Percentiles rank a stretch among this genome's conserved stretches.
These are phyloP conservation scores for Trissolcus basalis DNA, from an alignment of 1,140 invertebrate genomes.

Conservation along the genomic window DNA sequence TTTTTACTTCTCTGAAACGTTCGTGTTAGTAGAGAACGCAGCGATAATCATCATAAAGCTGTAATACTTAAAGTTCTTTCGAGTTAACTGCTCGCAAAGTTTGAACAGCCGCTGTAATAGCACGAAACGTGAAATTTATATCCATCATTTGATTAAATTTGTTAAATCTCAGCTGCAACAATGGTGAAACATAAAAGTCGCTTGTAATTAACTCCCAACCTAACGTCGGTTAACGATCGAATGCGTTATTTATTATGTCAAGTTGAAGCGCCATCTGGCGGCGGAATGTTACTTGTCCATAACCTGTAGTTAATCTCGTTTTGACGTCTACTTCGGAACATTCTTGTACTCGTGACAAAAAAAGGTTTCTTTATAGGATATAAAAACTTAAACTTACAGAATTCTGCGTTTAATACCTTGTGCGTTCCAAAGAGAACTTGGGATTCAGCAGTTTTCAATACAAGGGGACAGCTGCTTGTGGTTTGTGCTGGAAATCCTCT, in stretches of 20 bases:
- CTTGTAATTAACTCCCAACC: conserved; percentile 34
- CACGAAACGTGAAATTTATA: conserved; percentile 8
- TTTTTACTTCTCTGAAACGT: too few relatives aligned
- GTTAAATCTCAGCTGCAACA: conserved; percentile 15
- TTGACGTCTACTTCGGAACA: too few relatives aligned
- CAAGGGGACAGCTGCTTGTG: conserved; percentile 15
- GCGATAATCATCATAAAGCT: conserved; percentile 25
- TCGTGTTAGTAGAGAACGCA: too few relatives aligned
- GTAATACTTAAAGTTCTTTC: conserved; percentile 23
- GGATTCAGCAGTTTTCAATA: too few relatives aligned
- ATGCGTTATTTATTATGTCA: conserved; percentile 44
- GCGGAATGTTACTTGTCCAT: conserved; percentile 22
- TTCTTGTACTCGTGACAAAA: too few relatives aligned
- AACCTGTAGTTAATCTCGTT: conserved; percentile 39
- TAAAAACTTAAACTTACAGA: too few relatives aligned
- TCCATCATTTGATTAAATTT: conserved; percentile 29
- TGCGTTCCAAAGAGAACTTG: too few relatives aligned
- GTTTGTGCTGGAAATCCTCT: conserved; percentile 50
- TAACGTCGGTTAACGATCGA: conserved; percentile 42
- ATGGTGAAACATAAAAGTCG: conserved; percentile 27
- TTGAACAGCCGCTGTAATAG: conserved; percentile 21
- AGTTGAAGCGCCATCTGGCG: conserved; percentile 23
- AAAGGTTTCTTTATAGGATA: too few relatives aligned
- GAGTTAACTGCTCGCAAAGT: conserved; percentile 13
- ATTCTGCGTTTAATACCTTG: too few relatives aligned